These are phyloP conservation scores for Drosophila obscura DNA, from an alignment of 1,140 invertebrate genomes.

Conservation along the genomic window DNA sequence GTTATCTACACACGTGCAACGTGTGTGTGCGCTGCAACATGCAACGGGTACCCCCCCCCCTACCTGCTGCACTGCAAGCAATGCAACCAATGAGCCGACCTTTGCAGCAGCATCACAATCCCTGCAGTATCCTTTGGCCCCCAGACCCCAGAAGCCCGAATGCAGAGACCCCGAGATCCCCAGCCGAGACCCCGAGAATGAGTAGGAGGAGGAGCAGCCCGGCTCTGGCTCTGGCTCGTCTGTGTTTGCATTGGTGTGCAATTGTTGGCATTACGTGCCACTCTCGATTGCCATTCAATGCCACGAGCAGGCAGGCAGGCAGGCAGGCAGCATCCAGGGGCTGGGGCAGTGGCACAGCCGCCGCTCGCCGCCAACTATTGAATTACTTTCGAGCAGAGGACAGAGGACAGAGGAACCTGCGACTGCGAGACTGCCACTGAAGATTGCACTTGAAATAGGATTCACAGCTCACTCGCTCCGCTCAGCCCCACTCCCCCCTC, in stretches of 20 bases:
- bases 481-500: background rate
- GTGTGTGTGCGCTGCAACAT: constrained; percentile 56
- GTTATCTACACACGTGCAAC: constrained; percentile 79
- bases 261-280: constrained; percentile 82
- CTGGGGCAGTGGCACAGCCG: constrained; percentile 27
- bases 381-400: constrained; percentile 64
- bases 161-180: constrained; percentile 13
- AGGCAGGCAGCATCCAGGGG: background rate
- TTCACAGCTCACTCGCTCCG: constrained; percentile 75
- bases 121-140: background rate
- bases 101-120: background rate
- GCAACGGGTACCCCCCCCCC: background rate
- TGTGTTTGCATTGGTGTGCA: constrained; percentile 75
- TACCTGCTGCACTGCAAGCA: constrained; percentile 19
- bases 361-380: constrained; percentile 64
- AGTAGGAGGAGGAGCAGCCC: background rate
- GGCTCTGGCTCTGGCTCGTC: constrained; percentile 15
- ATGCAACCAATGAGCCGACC: constrained; percentile 66
- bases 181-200: constrained; percentile 5
- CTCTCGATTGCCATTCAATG: constrained; percentile 82
- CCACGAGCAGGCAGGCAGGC: constrained; percentile 44
- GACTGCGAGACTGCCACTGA: constrained; percentile 59
- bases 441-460: constrained; percentile 82
- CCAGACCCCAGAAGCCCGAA: background rate
- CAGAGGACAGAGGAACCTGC: too few species aligned